Percentiles rank a stretch among this genome's conserved stretches.
Evolutionary conservation across 2,797 vertebrate species (phyloP).

Genomic region (Eupleurogrammus muticus): DNA sequence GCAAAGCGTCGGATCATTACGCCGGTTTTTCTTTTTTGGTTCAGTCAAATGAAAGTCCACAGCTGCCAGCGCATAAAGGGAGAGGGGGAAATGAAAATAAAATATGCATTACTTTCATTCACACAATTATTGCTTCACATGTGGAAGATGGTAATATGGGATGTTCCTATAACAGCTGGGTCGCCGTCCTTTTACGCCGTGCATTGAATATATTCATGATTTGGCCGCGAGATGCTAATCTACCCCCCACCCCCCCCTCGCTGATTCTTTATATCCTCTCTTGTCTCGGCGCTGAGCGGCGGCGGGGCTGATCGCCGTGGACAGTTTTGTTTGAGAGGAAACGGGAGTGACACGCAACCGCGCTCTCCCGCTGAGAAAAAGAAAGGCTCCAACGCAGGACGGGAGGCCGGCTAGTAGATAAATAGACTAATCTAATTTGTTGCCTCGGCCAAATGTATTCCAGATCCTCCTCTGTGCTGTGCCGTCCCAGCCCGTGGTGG

Average conservation of each 20-base stretch:
- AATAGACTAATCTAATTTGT: constrained; percentile 79
- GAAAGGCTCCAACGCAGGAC: constrained; percentile 61
- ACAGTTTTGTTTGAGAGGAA: constrained; percentile 68
- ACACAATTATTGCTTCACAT: constrained; percentile 78
- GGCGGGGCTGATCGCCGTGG: constrained; percentile 68
- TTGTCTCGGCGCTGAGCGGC: constrained; percentile 56
- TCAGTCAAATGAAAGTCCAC: constrained; percentile 72
- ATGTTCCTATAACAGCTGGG: constrained; percentile 81
- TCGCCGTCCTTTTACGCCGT: constrained; percentile 64
- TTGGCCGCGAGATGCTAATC: constrained; percentile 70
- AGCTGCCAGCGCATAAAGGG: constrained; percentile 64
- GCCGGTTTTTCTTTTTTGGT: constrained; percentile 48
- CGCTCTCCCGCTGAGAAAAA: constrained; percentile 72
- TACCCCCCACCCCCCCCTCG: constrained; percentile 41
- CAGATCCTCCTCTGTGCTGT: constrained; percentile 44
- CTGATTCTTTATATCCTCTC: constrained; percentile 59
- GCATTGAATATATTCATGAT: constrained; percentile 81
- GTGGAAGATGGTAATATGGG: constrained; percentile 76
- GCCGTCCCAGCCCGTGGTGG: constrained; percentile 33
- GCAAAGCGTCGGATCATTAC: constrained; percentile 68
- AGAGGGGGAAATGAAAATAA: constrained; percentile 74
- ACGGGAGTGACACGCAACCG: constrained; percentile 61
- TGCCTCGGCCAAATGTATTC: constrained; percentile 73
- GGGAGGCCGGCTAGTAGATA: constrained; percentile 66
- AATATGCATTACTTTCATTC: constrained; percentile 81